Conservation (phyloP, 1,140 invertebrate species). For the Bombus polaris region DNA sequence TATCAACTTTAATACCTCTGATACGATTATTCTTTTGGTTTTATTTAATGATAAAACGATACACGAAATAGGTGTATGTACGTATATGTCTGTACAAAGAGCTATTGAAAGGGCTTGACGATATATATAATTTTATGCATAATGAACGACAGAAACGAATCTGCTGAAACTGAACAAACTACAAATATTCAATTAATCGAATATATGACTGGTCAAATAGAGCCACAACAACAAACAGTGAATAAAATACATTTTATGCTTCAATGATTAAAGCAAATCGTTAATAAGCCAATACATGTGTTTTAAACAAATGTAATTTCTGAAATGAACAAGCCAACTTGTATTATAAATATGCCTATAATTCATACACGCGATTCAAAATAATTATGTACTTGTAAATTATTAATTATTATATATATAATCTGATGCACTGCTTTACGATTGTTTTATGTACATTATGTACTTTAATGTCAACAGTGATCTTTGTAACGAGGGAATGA, state of each 20-base stretch:
- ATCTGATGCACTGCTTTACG: too few relatives aligned
- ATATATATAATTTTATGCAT: not conserved
- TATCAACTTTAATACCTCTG: too few relatives aligned
- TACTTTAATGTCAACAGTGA: too few relatives aligned
- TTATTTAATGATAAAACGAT: too few relatives aligned
- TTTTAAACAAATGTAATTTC: not conserved
- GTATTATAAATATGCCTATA: not conserved
- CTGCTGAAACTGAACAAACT: not conserved
- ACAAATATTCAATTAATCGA: not conserved
- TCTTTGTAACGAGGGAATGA: too few relatives aligned
- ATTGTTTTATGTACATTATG: too few relatives aligned
- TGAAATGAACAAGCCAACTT: not conserved
- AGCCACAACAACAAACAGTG: not conserved
- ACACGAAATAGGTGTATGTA: not conserved
- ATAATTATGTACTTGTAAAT: not conserved
- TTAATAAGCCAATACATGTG: too few relatives aligned
- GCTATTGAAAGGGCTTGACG: too few relatives aligned
- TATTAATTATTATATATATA: too few relatives aligned
- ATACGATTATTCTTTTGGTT: too few relatives aligned
- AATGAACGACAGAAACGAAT: not conserved
- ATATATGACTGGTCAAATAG: slow-evolving; percentile 9
- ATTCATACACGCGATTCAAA: not conserved
- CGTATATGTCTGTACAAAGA: too few relatives aligned
- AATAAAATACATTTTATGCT: not conserved
- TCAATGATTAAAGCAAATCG: slow-evolving; percentile 4